Evolutionary conservation across 2,888 invertebrate genomes (phyloP).

Genomic region (Torymus texanus): DNA sequence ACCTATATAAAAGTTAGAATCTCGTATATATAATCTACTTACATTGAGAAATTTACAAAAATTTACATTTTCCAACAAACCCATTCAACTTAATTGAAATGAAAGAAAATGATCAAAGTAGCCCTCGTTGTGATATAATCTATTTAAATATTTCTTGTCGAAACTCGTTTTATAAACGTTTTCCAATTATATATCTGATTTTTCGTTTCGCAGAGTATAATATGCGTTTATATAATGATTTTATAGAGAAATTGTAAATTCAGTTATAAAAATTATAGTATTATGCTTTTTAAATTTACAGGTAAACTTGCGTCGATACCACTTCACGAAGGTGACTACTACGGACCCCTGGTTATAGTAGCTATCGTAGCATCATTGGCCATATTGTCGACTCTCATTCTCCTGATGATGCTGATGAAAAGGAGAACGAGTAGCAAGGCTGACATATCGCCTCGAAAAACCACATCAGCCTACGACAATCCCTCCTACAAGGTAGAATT

Average conservation of each 20-base stretch:
- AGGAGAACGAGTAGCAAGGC: conserved; percentile 82
- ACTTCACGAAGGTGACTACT: conserved; percentile 85
- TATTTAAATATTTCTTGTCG: too few species aligned
- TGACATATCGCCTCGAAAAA: conserved; percentile 89
- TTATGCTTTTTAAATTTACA: conserved; percentile 57
- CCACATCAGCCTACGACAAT: conserved; percentile 93
- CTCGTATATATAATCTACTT: too few species aligned
- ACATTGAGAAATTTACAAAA: too few species aligned
- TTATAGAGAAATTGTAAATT: conserved; percentile 22
- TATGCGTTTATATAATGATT: background rate
- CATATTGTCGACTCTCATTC: conserved; percentile 86
- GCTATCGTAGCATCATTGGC: conserved; percentile 91
- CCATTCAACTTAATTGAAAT: too few species aligned
- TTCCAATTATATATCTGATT: too few species aligned
- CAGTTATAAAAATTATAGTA: conserved; percentile 27
- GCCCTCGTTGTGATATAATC: too few species aligned
- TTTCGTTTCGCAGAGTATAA: too few species aligned
- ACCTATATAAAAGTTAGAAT: too few species aligned
- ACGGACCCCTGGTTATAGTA: conserved; percentile 90
- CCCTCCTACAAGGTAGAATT: conserved; percentile 95
- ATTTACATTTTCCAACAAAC: too few species aligned
- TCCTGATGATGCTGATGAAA: conserved; percentile 87
- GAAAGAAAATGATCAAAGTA: too few species aligned
- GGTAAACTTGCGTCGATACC: conserved; percentile 78
- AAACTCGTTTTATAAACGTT: too few species aligned